phyloP scores from a whole-genome alignment of 1,140 invertebrate species.

The Drosophila nigromelanica region DNA sequence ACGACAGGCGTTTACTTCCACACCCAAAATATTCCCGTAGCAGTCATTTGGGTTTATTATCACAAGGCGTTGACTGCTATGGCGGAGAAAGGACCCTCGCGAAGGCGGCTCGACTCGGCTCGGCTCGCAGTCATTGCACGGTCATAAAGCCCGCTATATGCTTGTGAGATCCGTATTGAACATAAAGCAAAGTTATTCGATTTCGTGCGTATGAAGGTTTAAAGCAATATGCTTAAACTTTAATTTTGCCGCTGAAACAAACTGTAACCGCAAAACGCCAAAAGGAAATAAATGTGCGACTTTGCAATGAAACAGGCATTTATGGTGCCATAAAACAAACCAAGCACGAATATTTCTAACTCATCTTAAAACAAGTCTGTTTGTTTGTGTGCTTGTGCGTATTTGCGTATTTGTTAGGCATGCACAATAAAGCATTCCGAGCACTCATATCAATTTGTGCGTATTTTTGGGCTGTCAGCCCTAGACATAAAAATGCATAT shows the following conservation, averaged over 20 bases:
- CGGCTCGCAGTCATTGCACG: constrained; percentile 4
- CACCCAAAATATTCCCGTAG: constrained; percentile 69
- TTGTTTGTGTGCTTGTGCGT: constrained; percentile 6
- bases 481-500: constrained; percentile 30
- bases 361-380: constrained; percentile 69
- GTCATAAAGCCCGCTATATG: constrained; percentile 40
- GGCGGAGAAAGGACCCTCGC: no score
- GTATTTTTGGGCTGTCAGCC: not conserved
- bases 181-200: constrained; percentile 62
- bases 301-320: constrained; percentile 80
- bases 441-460: constrained; percentile 41
- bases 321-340: constrained; percentile 81
- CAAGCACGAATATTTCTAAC: constrained; percentile 77
- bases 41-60: constrained; percentile 79
- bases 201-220: constrained; percentile 55
- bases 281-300: constrained; percentile 81
- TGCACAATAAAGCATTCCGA: constrained; percentile 2
- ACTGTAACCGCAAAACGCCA: constrained; percentile 76
- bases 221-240: constrained; percentile 59
- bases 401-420: not conserved
- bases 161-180: constrained; percentile 22
- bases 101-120: no score
- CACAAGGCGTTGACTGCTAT: constrained; percentile 57
- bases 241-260: constrained; percentile 44
- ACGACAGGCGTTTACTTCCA: constrained; percentile 50